A percentile compares a stretch with the other conserved stretches of the same genome.
Conservation (phyloP, 2,113 vertebrate genomes). For the Spilogale gracilis region DNA sequence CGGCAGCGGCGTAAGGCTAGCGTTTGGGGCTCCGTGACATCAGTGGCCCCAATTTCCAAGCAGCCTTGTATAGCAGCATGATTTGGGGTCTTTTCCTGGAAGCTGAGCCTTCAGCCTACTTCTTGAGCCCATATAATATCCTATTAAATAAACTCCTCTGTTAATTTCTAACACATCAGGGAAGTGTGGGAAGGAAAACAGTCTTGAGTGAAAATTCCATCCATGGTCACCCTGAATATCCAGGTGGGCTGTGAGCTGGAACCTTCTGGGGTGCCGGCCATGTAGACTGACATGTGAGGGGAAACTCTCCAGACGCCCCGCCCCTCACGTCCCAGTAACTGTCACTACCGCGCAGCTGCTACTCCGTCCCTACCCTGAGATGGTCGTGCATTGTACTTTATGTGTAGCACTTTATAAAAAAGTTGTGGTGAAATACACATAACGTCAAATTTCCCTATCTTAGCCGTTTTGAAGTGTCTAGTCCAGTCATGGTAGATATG, state of each 20-base stretch:
- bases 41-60: not conserved
- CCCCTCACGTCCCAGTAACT: not conserved
- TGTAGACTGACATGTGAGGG: not conserved
- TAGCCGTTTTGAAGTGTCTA: not conserved
- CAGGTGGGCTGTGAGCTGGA: not conserved
- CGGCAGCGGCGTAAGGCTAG: not conserved
- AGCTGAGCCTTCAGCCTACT: not conserved
- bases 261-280: not conserved
- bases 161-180: not conserved
- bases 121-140: not conserved
- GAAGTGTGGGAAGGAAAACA: not conserved
- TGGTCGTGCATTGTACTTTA: not conserved
- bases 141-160: not conserved
- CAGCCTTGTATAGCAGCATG: rapidly evolving
- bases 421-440: not conserved
- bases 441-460: not conserved
- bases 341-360: not conserved
- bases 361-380: not conserved
- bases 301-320: not conserved
- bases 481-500: not conserved
- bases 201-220: not conserved
- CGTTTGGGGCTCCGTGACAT: not conserved
- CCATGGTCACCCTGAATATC: not conserved
- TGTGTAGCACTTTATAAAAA: not conserved
- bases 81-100: not conserved